Evolutionary conservation across 2,113 vertebrate genomes (phyloP), one percentile per base, ranked within the genome.

Genomic region (Pycnonotus jocosus): DNA sequence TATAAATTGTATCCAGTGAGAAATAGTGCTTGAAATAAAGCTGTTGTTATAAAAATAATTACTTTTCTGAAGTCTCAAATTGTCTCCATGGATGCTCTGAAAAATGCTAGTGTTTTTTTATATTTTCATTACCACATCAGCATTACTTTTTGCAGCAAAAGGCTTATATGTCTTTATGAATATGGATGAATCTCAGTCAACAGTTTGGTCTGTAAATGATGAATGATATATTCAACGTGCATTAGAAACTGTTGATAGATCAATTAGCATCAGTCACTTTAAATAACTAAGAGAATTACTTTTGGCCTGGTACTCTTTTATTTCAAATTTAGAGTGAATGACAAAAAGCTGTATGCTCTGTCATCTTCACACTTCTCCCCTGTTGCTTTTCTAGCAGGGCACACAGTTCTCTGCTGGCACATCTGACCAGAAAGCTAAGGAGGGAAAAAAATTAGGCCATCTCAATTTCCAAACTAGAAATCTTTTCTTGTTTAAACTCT

Each of bases 11-110:
- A 95, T 91, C 54, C 77, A 76, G 78, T 65, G 83, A 96, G 89
- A 97, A 96, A 57, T 48, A 86, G 90, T 96, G 82, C 92, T 97
- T 97, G 90, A 97, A 97, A 97, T 97, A 97, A 97, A 98, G 60
- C 77, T 95, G n/a, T 95, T 95, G 62, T 96, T 96, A 96, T 44
- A 80, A 97, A 96, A 96, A 58, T 87, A 92, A 33, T 90, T 97
- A 42, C 47, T 95, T 91, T 94, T 86, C 51, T 80, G 69, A 94
- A 84, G 68, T 86, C 54, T 92, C 69, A 90, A 91, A 68, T 88
- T 94, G 86, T 96, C 81, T 97, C 38, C 51, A 30, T 95, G 74
- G 68, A 88, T 95, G 85, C 40, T 96, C 47, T 81, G n/a, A 93
- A 96, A 91, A 81, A 96, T 90, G 57, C 48, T 77, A 76, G 40